Conservation (phyloP, 23 tunicate species). For the Phallusia fumigata region DNA sequence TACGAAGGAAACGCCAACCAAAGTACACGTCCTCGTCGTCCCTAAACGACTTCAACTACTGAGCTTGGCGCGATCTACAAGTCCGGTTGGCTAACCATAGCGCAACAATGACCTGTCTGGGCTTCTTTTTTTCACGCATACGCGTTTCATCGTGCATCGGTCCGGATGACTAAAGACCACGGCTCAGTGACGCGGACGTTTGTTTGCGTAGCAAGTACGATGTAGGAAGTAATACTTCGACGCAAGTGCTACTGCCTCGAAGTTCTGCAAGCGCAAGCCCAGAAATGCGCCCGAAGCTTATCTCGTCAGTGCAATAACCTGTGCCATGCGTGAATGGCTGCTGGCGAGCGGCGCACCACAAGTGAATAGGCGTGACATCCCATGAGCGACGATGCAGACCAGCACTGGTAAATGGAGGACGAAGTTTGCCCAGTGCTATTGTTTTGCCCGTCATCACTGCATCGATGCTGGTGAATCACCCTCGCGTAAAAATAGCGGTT, state of each 20-base stretch:
- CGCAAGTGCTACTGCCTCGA: background rate
- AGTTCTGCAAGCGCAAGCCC: background rate
- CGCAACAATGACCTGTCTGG: background rate
- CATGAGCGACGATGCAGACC: background rate
- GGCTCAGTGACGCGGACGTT: background rate
- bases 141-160: background rate
- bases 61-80: too few species aligned
- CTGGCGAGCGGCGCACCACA: background rate
- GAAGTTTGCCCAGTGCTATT: too few species aligned
- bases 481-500: too few species aligned
- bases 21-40: background rate
- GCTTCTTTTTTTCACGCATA: background rate
- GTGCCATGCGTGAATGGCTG: background rate
- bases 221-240: conserved; percentile 7
- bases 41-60: background rate
- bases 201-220: conserved; percentile 7
- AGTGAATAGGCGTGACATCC: background rate
- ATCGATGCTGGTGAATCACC: too few species aligned
- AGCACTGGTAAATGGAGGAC: too few species aligned
- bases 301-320: background rate
- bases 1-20: background rate
- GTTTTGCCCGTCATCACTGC: too few species aligned
- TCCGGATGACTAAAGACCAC: background rate
- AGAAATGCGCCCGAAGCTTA: background rate
- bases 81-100: background rate